Percentiles rank a stretch among this genome's conserved stretches.
Evolutionary conservation across 2,113 vertebrate genomes (phyloP).

Genomic region (Crotalus tigris): DNA sequence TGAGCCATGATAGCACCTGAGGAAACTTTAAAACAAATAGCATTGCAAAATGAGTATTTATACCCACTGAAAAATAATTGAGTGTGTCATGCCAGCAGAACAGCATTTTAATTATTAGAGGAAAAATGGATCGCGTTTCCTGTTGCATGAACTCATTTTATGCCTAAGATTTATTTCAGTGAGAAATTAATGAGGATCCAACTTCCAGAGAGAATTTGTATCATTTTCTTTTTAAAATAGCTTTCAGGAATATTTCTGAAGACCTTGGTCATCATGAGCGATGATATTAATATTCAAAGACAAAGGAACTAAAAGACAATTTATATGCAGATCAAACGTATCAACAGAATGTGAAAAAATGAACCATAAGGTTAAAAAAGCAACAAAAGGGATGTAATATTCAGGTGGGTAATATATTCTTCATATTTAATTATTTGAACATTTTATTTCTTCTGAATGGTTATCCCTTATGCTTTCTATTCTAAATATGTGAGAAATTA

Average conservation of each 20-base stretch:
- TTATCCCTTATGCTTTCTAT: neutral
- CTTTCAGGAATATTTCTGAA: slow-evolving; percentile 50
- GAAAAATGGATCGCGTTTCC: slow-evolving; percentile 57
- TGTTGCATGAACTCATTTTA: slow-evolving; percentile 49
- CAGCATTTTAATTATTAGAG: slow-evolving; percentile 56
- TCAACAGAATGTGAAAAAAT: neutral
- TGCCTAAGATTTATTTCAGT: slow-evolving; percentile 52
- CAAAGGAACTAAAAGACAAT: slow-evolving; percentile 36
- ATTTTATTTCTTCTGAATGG: neutral
- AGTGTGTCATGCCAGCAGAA: slow-evolving; percentile 49
- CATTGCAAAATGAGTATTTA: slow-evolving; percentile 44
- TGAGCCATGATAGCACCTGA: slow-evolving; percentile 15
- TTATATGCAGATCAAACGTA: slow-evolving; percentile 13
- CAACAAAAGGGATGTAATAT: neutral
- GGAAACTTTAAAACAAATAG: slow-evolving; percentile 17
- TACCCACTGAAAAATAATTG: slow-evolving; percentile 58
- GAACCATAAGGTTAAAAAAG: neutral
- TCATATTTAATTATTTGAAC: neutral
- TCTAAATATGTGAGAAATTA: neutral
- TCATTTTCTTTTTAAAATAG: slow-evolving; percentile 16
- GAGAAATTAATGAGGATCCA: slow-evolving; percentile 51
- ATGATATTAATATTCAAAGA: slow-evolving; percentile 53
- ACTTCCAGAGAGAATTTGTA: slow-evolving; percentile 53
- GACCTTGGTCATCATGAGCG: slow-evolving; percentile 44
- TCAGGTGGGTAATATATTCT: neutral